phyloP scores from a whole-genome alignment of 1,140 invertebrate species.

The Wasmannia auropunctata region DNA sequence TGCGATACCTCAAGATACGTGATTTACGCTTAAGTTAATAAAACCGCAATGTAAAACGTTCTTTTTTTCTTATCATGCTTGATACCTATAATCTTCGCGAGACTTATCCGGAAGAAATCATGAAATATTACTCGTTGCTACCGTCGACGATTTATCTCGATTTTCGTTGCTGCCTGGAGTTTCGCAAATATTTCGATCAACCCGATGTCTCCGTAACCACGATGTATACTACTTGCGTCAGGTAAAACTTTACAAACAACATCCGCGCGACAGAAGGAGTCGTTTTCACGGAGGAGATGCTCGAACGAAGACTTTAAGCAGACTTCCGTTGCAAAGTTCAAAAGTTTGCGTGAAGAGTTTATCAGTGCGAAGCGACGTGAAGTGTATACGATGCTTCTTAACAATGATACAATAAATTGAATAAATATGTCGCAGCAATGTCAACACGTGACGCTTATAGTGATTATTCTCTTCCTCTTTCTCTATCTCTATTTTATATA shows the following conservation, averaged over 20 bases:
- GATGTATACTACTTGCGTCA: slow-evolving; percentile 19
- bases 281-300: slow-evolving; percentile 49
- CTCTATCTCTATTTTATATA: not conserved
- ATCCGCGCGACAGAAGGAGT: slow-evolving; percentile 8
- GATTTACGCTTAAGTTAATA: not conserved
- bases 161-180: slow-evolving; percentile 5
- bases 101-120: not conserved
- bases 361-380: slow-evolving; percentile 54
- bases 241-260: slow-evolving; percentile 44
- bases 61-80: not conserved
- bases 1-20: not conserved
- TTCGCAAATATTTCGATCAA: slow-evolving; percentile 48
- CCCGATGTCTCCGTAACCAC: slow-evolving; percentile 27
- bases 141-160: slow-evolving; percentile 34
- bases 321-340: slow-evolving; percentile 51
- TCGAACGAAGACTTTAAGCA: slow-evolving; percentile 62
- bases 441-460: not conserved
- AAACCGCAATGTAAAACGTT: not conserved
- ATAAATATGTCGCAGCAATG: not conserved
- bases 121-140: slow-evolving; percentile 4
- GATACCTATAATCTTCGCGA: not conserved
- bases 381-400: slow-evolving; percentile 34
- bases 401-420: slow-evolving; percentile 33
- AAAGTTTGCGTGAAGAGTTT: slow-evolving; percentile 63
- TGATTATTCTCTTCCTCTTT: not conserved